A percentile compares a stretch with the other conserved stretches of the same genome.
Conservation (phyloP, 2,113 vertebrate genomes). For the Anser cygnoides region DNA sequence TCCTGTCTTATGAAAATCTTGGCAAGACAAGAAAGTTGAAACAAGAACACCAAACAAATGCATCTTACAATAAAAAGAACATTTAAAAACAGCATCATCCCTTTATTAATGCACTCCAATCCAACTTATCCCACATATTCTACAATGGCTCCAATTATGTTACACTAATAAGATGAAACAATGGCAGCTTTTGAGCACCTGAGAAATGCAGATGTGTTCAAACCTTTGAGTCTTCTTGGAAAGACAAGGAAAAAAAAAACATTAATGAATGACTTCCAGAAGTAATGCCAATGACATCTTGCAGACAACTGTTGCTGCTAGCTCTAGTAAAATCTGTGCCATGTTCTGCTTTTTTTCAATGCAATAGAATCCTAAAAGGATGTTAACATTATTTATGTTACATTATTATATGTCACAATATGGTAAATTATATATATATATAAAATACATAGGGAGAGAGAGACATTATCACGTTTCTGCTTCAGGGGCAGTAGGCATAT, state of each 20-base stretch:
- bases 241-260: neutral
- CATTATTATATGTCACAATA: neutral
- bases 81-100: neutral
- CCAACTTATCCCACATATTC: neutral
- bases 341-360: neutral
- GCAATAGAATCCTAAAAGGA: neutral
- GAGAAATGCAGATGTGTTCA: neutral
- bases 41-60: neutral
- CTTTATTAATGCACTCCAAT: neutral
- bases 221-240: neutral
- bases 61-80: neutral
- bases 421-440: too few relatives aligned
- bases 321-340: neutral
- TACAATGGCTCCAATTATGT: neutral
- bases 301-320: neutral
- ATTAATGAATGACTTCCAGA: neutral
- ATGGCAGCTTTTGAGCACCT: neutral
- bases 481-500: neutral
- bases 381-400: neutral
- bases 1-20: neutral
- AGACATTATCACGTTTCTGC: neutral
- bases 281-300: neutral
- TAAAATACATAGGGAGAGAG: neutral
- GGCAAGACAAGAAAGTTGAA: neutral
- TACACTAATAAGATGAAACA: neutral